These are phyloP conservation scores for human (Homo sapiens) DNA, from an alignment of 2,113 vertebrate species.

Conservation along the genomic window DNA sequence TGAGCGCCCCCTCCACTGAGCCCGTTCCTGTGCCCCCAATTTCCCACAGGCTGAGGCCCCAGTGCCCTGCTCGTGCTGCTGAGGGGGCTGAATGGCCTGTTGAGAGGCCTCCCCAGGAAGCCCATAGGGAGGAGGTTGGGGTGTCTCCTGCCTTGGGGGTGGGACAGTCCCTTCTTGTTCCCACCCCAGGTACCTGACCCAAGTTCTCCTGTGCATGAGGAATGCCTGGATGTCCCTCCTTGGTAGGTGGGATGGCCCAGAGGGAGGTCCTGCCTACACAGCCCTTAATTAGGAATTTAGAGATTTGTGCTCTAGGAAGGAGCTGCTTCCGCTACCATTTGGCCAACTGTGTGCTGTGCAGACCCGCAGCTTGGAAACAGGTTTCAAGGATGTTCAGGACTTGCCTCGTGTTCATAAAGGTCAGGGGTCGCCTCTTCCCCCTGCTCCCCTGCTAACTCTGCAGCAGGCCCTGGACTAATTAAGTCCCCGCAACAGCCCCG, in stretches of 20 bases:
- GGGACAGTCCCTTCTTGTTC: not conserved
- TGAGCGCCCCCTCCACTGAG: not conserved
- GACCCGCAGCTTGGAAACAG: not conserved
- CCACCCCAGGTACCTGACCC: not conserved
- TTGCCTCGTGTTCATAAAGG: not conserved
- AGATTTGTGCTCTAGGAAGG: not conserved
- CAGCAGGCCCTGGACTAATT: fast-evolving
- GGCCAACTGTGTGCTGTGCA: not conserved
- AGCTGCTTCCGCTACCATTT: not conserved
- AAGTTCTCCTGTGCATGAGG: not conserved
- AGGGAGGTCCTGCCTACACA: not conserved
- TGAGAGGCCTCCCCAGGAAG: no score
- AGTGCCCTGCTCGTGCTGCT: not conserved
- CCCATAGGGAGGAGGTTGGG: fast-evolving
- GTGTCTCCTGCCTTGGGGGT: not conserved
- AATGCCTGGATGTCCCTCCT: not conserved
- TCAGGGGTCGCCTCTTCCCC: not conserved
- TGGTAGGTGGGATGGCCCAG: not conserved
- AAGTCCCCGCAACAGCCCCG: not conserved
- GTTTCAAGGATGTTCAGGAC: not conserved
- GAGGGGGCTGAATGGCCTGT: fast-evolving
- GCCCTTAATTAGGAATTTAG: not conserved
- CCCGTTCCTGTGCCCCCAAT: not conserved
- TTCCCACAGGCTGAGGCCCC: not conserved
- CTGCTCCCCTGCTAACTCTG: fast-evolving